These are phyloP conservation scores for Melanotus villosus DNA, from an alignment of 2,888 invertebrate species.

Conservation along the genomic window DNA sequence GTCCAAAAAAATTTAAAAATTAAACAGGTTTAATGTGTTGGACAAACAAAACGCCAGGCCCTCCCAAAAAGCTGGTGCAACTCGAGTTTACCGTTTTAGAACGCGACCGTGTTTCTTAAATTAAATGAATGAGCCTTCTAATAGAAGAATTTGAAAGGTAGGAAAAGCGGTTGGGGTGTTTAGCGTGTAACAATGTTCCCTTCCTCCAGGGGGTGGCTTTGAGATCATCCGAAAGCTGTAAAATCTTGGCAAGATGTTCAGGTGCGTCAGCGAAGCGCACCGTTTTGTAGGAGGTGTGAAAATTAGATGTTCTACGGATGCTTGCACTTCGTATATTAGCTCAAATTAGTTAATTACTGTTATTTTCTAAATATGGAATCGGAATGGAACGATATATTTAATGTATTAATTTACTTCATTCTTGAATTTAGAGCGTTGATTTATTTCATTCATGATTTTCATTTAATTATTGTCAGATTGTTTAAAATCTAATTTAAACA, in stretches of 20 bases:
- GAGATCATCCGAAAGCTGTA: slow-evolving; percentile 45
- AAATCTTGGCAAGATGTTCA: slow-evolving; percentile 50
- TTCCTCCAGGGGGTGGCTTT: slow-evolving; percentile 46
- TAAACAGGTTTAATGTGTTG: slow-evolving; percentile 10
- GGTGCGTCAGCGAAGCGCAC: slow-evolving; percentile 50
- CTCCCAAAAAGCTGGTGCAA: not conserved
- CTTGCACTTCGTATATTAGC: slow-evolving; percentile 22
- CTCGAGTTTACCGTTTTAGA: not conserved
- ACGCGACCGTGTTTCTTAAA: slow-evolving; percentile 22
- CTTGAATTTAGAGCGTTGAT: too few species aligned
- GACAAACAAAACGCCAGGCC: slow-evolving; percentile 17
- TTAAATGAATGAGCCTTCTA: slow-evolving; percentile 28
- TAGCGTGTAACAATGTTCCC: slow-evolving; percentile 51
- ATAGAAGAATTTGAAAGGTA: slow-evolving; percentile 30
- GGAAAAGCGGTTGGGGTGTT: slow-evolving; percentile 42
- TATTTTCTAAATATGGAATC: too few species aligned
- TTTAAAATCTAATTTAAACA: too few species aligned
- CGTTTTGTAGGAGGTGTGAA: slow-evolving; percentile 45
- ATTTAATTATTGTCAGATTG: too few species aligned
- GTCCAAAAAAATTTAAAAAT: slow-evolving; percentile 16
- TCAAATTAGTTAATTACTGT: too few species aligned
- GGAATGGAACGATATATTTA: too few species aligned
- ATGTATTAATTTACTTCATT: too few species aligned
- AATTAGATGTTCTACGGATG: slow-evolving; percentile 41
- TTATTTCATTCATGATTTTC: too few species aligned